phyloP scores from a whole-genome alignment of 2,113 vertebrate genomes.

The Piaya cayana region DNA sequence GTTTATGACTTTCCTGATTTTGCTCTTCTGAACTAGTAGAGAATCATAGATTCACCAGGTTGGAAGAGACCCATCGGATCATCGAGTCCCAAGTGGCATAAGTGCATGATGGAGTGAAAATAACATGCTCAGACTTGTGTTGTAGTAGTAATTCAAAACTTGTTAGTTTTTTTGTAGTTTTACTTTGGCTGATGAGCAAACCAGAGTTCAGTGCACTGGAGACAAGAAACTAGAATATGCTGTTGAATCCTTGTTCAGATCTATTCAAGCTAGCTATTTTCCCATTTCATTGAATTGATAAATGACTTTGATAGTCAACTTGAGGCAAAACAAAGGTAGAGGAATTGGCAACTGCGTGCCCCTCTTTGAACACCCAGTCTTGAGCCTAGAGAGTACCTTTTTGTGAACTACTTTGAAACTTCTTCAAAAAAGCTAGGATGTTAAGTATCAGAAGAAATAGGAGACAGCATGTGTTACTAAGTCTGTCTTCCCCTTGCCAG shows the following conservation, averaged over 20 bases:
- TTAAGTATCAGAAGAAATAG: background rate
- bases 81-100: too few species aligned
- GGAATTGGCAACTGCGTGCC: background rate
- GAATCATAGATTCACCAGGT: too few species aligned
- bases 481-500: background rate
- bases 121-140: background rate
- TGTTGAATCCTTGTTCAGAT: background rate
- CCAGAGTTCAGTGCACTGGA: background rate
- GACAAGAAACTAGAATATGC: background rate
- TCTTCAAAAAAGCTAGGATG: background rate
- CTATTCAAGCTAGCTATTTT: background rate
- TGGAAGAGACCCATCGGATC: too few species aligned
- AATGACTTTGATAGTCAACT: background rate
- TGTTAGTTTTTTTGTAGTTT: background rate
- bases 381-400: background rate
- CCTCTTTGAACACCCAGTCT: background rate
- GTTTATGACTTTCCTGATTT: background rate
- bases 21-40: background rate
- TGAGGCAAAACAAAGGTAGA: background rate
- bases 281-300: background rate
- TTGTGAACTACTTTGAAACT: background rate
- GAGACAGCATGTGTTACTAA: background rate
- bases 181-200: background rate
- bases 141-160: conserved; percentile 21
- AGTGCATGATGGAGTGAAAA: background rate